Evolutionary conservation across 2,113 vertebrate species (phyloP).

Genomic region (Grammomys dolichurus): DNA sequence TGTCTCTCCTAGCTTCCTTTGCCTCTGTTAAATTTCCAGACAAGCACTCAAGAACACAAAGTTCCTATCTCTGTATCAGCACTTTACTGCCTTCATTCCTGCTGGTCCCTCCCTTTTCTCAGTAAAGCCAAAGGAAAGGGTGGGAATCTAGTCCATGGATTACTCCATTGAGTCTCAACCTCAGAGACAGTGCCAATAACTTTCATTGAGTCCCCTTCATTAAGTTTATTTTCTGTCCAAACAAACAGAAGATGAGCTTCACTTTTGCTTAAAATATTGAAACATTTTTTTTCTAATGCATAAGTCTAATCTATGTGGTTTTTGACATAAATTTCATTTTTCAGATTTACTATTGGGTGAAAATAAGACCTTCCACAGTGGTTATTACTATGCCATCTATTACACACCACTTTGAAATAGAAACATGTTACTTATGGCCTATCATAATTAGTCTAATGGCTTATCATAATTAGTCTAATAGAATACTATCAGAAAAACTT

Average conservation of each 20-base stretch:
- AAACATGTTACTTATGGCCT: neutral
- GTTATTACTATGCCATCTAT: neutral
- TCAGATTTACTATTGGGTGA: conserved; percentile 13
- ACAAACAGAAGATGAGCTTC: neutral
- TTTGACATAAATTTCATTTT: neutral
- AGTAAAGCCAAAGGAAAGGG: neutral
- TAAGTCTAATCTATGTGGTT: neutral
- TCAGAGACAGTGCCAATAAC: neutral
- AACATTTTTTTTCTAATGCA: neutral
- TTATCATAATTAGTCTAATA: neutral
- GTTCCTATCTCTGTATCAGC: neutral
- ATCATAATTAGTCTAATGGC: neutral
- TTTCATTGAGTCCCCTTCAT: neutral
- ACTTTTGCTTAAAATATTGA: neutral
- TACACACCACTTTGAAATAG: conserved; percentile 10
- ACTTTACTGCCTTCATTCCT: neutral
- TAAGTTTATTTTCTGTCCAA: neutral
- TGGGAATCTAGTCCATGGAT: neutral
- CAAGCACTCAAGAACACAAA: neutral
- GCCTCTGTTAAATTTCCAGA: neutral
- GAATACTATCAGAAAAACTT: neutral
- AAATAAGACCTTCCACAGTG: neutral
- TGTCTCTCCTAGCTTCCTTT: neutral
- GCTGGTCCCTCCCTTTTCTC: neutral
- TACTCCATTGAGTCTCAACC: neutral